Percentiles rank a stretch among this genome's conserved stretches.
These are phyloP conservation scores for Fistularia tabacaria DNA, from an alignment of 2,797 vertebrate species.

Conservation along the genomic window DNA sequence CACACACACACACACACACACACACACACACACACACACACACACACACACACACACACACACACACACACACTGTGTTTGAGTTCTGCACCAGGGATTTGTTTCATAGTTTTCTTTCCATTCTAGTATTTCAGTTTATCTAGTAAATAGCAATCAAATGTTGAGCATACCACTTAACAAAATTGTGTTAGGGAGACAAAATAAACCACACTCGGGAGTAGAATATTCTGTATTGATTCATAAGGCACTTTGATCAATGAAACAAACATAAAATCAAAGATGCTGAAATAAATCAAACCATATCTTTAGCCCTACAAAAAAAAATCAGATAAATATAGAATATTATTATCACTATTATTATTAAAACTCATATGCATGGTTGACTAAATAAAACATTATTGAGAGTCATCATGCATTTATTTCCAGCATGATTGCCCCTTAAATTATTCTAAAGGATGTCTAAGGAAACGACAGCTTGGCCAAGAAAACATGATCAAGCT, in stretches of 20 bases:
- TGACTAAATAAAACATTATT: slow-evolving; percentile 18
- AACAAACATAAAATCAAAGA: slow-evolving; percentile 44
- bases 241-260: slow-evolving; percentile 33
- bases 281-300: slow-evolving; percentile 46
- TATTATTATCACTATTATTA: slow-evolving; percentile 24
- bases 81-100: too few relatives aligned
- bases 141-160: too few relatives aligned
- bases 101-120: too few relatives aligned
- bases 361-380: slow-evolving; percentile 34
- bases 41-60: too few relatives aligned
- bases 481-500: background rate
- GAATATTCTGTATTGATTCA: slow-evolving; percentile 46
- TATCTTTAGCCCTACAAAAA: slow-evolving; percentile 46
- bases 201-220: too few relatives aligned
- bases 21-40: too few relatives aligned
- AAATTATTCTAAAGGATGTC: slow-evolving; percentile 8
- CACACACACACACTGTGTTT: too few relatives aligned
- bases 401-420: slow-evolving; percentile 13
- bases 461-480: background rate
- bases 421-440: slow-evolving; percentile 23
- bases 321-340: slow-evolving; percentile 55
- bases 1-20: too few relatives aligned
- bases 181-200: too few relatives aligned
- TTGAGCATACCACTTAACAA: too few relatives aligned
- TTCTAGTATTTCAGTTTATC: too few relatives aligned